These are phyloP conservation scores for Catharus bicknelli DNA, from an alignment of 2,113 vertebrate species.

Conservation along the genomic window DNA sequence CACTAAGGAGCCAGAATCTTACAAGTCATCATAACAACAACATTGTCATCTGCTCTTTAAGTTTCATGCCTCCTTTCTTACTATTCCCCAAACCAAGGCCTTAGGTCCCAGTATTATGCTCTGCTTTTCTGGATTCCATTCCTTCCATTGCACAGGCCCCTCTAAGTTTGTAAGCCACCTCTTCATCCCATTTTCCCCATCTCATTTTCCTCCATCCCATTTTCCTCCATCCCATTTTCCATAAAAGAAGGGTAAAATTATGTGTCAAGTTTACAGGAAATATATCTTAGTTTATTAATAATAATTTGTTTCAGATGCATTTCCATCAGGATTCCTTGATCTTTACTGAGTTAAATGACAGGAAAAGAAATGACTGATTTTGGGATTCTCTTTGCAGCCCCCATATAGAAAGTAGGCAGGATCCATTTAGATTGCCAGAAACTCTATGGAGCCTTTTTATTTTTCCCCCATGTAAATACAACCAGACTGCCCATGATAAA, in stretches of 20 bases:
- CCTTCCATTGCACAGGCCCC: neutral
- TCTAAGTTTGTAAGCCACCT: neutral
- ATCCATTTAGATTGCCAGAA: neutral
- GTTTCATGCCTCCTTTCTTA: neutral
- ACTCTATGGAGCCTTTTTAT: neutral
- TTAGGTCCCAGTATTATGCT: neutral
- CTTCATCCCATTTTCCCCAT: neutral
- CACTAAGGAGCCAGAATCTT: neutral
- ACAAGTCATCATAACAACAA: neutral
- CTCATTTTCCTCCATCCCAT: neutral
- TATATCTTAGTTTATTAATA: neutral
- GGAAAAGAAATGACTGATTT: neutral
- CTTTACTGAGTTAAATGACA: neutral
- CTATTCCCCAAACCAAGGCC: neutral
- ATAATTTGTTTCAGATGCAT: neutral
- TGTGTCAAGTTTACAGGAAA: accelerated
- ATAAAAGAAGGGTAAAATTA: neutral
- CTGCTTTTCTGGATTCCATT: neutral
- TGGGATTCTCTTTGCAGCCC: neutral
- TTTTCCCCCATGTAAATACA: neutral
- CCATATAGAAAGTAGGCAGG: neutral
- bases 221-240: neutral
- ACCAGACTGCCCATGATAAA: neutral
- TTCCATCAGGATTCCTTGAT: neutral
- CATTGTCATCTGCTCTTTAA: neutral